Conservation (phyloP, 1,140 invertebrate species). For the Drosophila santomea region DNA sequence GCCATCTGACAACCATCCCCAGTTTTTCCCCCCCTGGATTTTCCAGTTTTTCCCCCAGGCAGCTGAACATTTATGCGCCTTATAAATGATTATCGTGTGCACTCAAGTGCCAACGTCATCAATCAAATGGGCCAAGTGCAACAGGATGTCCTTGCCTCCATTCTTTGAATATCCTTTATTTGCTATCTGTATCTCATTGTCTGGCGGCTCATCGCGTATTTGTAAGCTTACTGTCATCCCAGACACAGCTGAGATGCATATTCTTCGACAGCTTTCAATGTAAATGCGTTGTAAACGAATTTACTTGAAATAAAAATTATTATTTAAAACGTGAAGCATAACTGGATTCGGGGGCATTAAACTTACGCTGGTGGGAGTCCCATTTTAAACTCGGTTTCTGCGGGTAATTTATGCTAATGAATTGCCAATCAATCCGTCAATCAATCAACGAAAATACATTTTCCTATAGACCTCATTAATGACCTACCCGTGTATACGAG, state of each 20-base stretch:
- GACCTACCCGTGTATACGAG: constrained; percentile 4
- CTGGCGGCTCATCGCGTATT: no score
- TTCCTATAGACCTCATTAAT: constrained; percentile 56
- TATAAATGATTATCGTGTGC: constrained; percentile 75
- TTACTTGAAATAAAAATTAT: no score
- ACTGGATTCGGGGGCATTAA: neutral
- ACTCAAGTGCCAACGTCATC: constrained; percentile 68
- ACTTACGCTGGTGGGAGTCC: neutral
- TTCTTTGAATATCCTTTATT: neutral
- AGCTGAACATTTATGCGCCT: constrained; percentile 58
- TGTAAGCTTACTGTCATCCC: no score
- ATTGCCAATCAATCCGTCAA: constrained; percentile 52
- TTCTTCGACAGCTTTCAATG: no score
- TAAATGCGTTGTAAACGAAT: no score
- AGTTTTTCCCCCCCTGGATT: neutral
- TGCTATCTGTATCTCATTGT: neutral
- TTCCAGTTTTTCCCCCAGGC: neutral
- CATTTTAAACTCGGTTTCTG: constrained; percentile 2
- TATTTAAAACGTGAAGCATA: neutral
- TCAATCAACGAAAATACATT: constrained; percentile 59
- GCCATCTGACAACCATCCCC: constrained; percentile 20
- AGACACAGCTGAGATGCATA: no score
- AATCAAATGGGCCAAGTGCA: constrained; percentile 63
- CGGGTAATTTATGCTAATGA: constrained; percentile 76
- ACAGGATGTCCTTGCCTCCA: constrained; percentile 41